Conservation (phyloP, 2,888 invertebrate genomes). For the Ectemnius cavifrons region DNA sequence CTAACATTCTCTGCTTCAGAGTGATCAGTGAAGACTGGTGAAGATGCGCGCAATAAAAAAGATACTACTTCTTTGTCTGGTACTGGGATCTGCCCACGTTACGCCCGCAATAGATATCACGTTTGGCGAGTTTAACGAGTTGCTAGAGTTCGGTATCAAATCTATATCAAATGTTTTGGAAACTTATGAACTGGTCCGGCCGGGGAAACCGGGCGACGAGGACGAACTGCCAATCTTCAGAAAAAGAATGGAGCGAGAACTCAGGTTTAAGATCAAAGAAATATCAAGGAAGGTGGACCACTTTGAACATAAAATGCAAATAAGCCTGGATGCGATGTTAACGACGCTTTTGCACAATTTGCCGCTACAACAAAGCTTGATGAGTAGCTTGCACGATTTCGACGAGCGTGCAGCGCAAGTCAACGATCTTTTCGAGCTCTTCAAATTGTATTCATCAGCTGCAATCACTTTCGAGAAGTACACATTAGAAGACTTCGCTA, state of each 20-base stretch:
- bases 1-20: no score
- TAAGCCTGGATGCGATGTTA: conserved; percentile 45
- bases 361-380: conserved; percentile 80
- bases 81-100: conserved; percentile 6
- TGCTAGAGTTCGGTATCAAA: conserved; percentile 66
- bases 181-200: conserved; percentile 59
- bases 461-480: conserved; percentile 80
- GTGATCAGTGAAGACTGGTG: no score
- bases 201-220: conserved; percentile 28
- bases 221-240: conserved; percentile 82
- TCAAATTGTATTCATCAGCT: conserved; percentile 72
- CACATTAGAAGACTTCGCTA: conserved; percentile 86
- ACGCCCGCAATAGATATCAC: conserved; percentile 33
- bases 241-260: conserved; percentile 80
- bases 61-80: conserved; percentile 19
- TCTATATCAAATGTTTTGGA: conserved; percentile 61
- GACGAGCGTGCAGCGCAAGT: conserved; percentile 76
- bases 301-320: conserved; percentile 61
- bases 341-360: conserved; percentile 68
- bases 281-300: conserved; percentile 65
- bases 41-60: conserved; percentile 19
- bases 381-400: conserved; percentile 82
- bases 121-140: conserved; percentile 64
- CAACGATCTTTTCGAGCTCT: conserved; percentile 49
- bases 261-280: conserved; percentile 63